Evolutionary conservation across 2,888 invertebrate species (phyloP), one percentile per base, ranked within the genome.

Genomic region (Pasiphila rectangulata): DNA sequence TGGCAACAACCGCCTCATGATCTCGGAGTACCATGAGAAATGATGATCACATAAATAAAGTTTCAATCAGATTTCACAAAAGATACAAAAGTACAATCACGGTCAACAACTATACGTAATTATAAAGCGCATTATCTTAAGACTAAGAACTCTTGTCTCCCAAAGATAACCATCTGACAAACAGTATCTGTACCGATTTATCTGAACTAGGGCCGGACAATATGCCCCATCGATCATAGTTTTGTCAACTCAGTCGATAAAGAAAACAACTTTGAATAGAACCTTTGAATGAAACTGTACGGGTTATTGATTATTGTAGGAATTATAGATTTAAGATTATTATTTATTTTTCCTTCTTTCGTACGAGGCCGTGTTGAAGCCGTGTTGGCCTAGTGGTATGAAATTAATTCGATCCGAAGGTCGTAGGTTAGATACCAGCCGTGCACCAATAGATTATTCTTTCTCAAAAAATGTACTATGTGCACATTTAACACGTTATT

Each of bases 181-280:
- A 74, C 63, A 61, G 65, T 74, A 78, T 77, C 75, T 63, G 50
- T 75, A 69, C 72, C 75, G 66, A 78, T 77, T 81, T 77, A 82
- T 81, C 80, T 78, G 43, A 63, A 73, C 65, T 57, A 68, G 61
- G 69, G 67, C 67, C 54, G 63, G 61, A 56, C 63, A 62, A 60
- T 67, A 61, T 65, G 63, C 49, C 57, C 55, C 82, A 86, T 87
- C 86, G 67, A 85, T 87, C 86, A 86, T 83, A 75, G 82, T 84
- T 83, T 82, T 75, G 75, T 85, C 65, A 68, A 73, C 64, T 78
- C 66, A 54, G 64, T 70, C 77, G 83, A 85, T 84, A 83, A 83
- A 67, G 59, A 50, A 62, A 72, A 80, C 75, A 80, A 64, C 68
- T 67, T 40, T 45, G 39, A 38, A 35, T 46, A 44, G 39, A 45